Conservation (phyloP, 2,888 invertebrate genomes). For the Blomia tropicalis region DNA sequence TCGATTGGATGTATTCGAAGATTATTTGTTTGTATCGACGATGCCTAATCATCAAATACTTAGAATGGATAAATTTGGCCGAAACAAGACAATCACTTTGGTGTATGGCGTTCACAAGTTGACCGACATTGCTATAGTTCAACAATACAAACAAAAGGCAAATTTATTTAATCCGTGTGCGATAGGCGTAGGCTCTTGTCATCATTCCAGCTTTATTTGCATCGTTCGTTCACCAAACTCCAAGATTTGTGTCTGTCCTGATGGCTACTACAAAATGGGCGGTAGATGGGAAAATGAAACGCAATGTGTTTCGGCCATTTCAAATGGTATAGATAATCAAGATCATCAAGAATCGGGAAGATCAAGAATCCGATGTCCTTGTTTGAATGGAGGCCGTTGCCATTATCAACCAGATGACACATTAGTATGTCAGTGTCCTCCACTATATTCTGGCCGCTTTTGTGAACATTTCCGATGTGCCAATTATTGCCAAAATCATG, state of each 20-base stretch:
- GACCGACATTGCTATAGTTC: constrained; percentile 50
- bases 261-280: background rate
- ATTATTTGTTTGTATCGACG: constrained; percentile 57
- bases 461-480: constrained; percentile 39
- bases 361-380: constrained; percentile 27
- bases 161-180: constrained; percentile 29
- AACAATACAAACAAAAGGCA: constrained; percentile 47
- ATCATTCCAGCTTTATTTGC: constrained; percentile 37
- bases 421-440: constrained; percentile 43
- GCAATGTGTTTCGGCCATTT: background rate
- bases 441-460: constrained; percentile 47
- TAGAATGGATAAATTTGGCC: constrained; percentile 51
- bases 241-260: constrained; percentile 22
- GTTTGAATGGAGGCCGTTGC: constrained; percentile 46
- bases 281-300: background rate
- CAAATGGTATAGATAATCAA: background rate
- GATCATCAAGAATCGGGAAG: background rate
- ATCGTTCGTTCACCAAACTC: constrained; percentile 33
- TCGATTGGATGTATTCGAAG: constrained; percentile 66
- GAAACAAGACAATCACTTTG: constrained; percentile 41
- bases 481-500: constrained; percentile 46
- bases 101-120: constrained; percentile 43
- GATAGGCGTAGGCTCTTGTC: constrained; percentile 46
- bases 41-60: constrained; percentile 48
- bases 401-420: constrained; percentile 38